Conservation (phyloP, 1,140 invertebrate species). For the Trachymyrmex cornetzi region DNA sequence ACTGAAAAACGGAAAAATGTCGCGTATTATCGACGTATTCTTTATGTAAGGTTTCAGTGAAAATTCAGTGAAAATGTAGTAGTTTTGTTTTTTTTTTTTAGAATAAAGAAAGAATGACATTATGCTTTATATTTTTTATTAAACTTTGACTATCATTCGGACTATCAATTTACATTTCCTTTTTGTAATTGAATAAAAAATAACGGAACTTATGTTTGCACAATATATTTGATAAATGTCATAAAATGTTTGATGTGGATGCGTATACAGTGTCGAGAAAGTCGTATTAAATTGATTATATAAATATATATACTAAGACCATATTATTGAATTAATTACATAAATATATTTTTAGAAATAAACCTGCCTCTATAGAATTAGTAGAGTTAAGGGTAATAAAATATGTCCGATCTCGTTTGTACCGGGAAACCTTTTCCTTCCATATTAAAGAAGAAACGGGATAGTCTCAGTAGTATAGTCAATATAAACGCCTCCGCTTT, state of each 20-base stretch:
- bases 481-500: constrained; percentile 7
- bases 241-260: neutral
- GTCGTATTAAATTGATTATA: neutral
- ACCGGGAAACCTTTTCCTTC: neutral
- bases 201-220: neutral
- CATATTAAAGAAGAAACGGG: neutral
- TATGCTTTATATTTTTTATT: neutral
- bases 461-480: constrained; percentile 3
- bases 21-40: neutral
- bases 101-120: neutral
- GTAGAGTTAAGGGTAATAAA: constrained; percentile 21
- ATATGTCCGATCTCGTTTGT: constrained; percentile 57
- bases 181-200: neutral
- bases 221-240: neutral
- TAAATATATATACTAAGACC: neutral
- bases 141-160: no score
- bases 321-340: neutral
- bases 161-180: neutral
- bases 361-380: neutral
- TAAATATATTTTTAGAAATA: constrained; percentile 21
- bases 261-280: neutral
- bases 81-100: no score
- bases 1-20: neutral
- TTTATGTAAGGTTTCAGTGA: neutral
- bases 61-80: neutral